Evolutionary conservation across 2,888 invertebrate genomes (phyloP).

Genomic region (Drosophila melanosoma): DNA sequence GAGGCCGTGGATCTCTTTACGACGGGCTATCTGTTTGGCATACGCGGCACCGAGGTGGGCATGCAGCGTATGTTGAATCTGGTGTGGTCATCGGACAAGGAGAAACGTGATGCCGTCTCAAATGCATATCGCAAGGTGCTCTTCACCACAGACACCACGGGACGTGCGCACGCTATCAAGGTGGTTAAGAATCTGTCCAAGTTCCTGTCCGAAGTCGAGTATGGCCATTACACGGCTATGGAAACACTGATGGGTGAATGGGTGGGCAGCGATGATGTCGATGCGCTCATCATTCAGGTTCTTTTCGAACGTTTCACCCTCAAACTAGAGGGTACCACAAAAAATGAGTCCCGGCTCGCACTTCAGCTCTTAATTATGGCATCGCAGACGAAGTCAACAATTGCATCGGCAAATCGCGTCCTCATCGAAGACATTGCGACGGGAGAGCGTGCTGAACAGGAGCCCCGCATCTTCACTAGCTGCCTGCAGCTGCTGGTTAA

Average conservation of each 20-base stretch:
- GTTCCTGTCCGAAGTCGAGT: slow-evolving; percentile 86
- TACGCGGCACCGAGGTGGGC: slow-evolving; percentile 90
- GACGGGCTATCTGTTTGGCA: slow-evolving; percentile 91
- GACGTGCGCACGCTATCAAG: slow-evolving; percentile 86
- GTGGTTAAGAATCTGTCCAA: slow-evolving; percentile 87
- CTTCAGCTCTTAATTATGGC: slow-evolving; percentile 92
- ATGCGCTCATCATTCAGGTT: slow-evolving; percentile 87
- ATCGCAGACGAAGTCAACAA: slow-evolving; percentile 87
- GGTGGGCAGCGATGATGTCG: slow-evolving; percentile 87
- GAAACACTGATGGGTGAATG: slow-evolving; percentile 88
- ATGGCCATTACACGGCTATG: slow-evolving; percentile 87
- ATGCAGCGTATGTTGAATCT: slow-evolving; percentile 91
- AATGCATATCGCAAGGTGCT: slow-evolving; percentile 88
- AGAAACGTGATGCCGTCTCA: slow-evolving; percentile 90
- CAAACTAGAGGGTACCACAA: slow-evolving; percentile 89
- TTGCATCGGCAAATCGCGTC: slow-evolving; percentile 89
- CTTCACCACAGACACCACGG: slow-evolving; percentile 83
- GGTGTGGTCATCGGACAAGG: slow-evolving; percentile 93
- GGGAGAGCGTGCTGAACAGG: slow-evolving; percentile 84
- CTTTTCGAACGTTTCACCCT: slow-evolving; percentile 94
- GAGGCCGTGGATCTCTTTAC: slow-evolving; percentile 96
- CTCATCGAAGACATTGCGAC: slow-evolving; percentile 91
- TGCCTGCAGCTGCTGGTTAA: slow-evolving; percentile 83
- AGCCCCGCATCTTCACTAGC: slow-evolving; percentile 82
- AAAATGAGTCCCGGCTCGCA: slow-evolving; percentile 90